Evolutionary conservation across 2,113 vertebrate genomes (phyloP).

Genomic region (Ptychochromis oligacanthus): DNA sequence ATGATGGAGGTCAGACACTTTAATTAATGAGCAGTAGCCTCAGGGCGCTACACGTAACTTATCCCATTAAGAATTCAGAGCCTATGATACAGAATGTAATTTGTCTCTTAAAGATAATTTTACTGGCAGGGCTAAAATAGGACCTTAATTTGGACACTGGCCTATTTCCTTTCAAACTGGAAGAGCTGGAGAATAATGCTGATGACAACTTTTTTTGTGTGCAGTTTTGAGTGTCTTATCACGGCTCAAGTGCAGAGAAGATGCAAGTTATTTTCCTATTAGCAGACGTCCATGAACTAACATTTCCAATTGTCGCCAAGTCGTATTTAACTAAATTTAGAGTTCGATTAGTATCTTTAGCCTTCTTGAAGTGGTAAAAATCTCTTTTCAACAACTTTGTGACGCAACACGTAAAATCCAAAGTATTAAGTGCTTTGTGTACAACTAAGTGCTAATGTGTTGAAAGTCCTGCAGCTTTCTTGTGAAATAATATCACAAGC

Average conservation of each 20-base stretch:
- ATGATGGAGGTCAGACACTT: constrained; percentile 49
- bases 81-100: constrained; percentile 62
- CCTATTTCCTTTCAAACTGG: constrained; percentile 43
- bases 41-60: constrained; percentile 47
- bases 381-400: background rate
- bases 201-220: constrained; percentile 17
- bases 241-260: background rate
- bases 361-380: background rate
- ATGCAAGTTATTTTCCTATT: background rate
- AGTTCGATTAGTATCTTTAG: background rate
- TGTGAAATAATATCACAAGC: background rate
- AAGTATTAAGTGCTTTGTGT: background rate
- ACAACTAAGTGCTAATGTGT: too few relatives aligned
- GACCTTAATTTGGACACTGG: constrained; percentile 59
- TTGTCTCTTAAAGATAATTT: constrained; percentile 66
- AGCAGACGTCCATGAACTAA: background rate
- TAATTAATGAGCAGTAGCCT: constrained; percentile 56
- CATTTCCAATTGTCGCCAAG: too few relatives aligned
- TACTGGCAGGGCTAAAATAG: constrained; percentile 56
- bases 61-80: constrained; percentile 63
- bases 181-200: constrained; percentile 36
- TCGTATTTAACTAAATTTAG: too few relatives aligned
- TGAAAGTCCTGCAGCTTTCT: background rate
- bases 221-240: background rate
- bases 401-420: background rate